A percentile compares a stretch with the other conserved stretches of the same genome.
Evolutionary conservation across 1,140 invertebrate genomes (phyloP).

Genomic region (Fopius arisanus): DNA sequence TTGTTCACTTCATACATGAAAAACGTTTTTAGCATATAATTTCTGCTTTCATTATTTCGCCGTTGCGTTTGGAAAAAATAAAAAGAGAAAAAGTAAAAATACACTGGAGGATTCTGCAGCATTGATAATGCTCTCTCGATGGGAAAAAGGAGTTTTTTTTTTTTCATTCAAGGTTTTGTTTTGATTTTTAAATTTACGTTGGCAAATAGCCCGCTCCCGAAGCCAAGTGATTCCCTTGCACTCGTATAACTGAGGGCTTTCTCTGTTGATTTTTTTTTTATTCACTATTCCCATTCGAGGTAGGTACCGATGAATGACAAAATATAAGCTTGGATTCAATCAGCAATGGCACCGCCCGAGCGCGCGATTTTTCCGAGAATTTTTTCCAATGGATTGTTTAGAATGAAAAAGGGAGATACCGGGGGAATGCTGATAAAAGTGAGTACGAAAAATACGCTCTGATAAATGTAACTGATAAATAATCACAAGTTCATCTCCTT

Average conservation of each 20-base stretch:
- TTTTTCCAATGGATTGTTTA: conserved; percentile 2
- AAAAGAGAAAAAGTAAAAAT: neutral
- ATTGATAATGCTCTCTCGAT: conserved; percentile 7
- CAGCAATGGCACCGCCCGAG: conserved; percentile 39
- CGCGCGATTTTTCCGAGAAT: conserved; percentile 23
- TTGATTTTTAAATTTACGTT: conserved; percentile 41
- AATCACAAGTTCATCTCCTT: conserved; percentile 8
- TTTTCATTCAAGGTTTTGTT: conserved; percentile 29
- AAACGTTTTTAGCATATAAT: neutral
- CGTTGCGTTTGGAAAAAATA: neutral
- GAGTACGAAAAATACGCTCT: neutral
- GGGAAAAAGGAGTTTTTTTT: conserved; percentile 1
- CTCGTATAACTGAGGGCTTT: conserved; percentile 8
- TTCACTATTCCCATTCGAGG: conserved; percentile 24
- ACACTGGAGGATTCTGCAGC: neutral
- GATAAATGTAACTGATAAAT: conserved; percentile 17
- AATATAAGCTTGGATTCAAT: conserved; percentile 46
- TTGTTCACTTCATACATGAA: neutral
- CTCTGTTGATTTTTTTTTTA: conserved; percentile 16
- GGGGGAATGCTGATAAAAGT: neutral
- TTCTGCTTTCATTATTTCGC: neutral
- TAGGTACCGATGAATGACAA: conserved; percentile 42
- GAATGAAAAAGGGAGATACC: neutral
- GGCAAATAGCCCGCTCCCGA: conserved; percentile 37
- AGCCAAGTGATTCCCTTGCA: conserved; percentile 30